Evolutionary conservation across 2,113 vertebrate genomes (phyloP).

Genomic region (Elachura formosa): DNA sequence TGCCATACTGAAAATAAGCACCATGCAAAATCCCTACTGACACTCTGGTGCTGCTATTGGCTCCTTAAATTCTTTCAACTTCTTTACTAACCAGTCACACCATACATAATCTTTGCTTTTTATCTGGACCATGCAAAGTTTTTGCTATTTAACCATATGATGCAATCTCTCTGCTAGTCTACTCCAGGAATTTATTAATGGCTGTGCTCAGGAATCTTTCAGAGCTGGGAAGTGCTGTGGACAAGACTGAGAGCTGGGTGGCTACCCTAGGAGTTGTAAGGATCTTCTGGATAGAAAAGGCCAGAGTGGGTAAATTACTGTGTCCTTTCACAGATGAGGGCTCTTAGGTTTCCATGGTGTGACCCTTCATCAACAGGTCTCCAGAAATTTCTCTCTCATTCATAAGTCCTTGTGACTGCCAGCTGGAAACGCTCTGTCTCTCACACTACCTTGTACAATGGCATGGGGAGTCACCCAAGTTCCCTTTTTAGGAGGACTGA

Average conservation of each 20-base stretch:
- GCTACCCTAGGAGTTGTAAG: background rate
- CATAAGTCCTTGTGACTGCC: background rate
- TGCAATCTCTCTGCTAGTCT: background rate
- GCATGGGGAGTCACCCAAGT: background rate
- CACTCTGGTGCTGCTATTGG: background rate
- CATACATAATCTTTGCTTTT: background rate
- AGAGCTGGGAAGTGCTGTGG: background rate
- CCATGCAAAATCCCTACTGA: background rate
- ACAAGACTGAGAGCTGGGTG: background rate
- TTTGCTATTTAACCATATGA: background rate
- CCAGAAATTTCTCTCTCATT: background rate
- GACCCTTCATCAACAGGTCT: background rate
- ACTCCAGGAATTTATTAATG: background rate
- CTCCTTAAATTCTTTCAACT: background rate
- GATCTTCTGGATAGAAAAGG: background rate
- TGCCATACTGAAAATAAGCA: background rate
- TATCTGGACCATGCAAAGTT: background rate
- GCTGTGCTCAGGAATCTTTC: background rate
- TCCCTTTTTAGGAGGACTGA: background rate
- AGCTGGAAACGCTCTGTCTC: background rate
- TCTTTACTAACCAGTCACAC: background rate
- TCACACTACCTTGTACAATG: background rate
- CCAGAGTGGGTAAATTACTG: background rate
- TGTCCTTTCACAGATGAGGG: background rate
- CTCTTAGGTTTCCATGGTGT: background rate